These are phyloP conservation scores for Melanostoma mellinum DNA, from an alignment of 2,888 invertebrate species.

Conservation along the genomic window DNA sequence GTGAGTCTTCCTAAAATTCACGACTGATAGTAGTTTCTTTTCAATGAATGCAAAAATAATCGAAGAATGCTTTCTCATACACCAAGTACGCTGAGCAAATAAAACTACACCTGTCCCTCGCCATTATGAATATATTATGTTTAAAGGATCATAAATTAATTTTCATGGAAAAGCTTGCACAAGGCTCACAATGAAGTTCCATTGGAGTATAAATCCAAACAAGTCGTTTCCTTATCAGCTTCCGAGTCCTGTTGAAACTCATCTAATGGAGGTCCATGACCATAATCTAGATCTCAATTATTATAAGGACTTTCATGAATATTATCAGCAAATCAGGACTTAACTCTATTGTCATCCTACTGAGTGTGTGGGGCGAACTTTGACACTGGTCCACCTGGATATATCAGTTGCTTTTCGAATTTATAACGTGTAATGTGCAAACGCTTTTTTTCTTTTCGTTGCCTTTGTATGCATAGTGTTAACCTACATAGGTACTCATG, in stretches of 20 bases:
- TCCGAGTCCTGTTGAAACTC: conserved; percentile 43
- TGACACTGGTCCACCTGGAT: conserved; percentile 34
- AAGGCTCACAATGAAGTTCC: conserved; percentile 41
- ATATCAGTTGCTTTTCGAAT: conserved; percentile 24
- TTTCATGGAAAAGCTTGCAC: conserved; percentile 38
- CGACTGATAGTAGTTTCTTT: no score
- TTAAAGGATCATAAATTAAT: not conserved
- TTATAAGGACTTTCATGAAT: conserved; percentile 62
- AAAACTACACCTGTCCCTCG: no score
- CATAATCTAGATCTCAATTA: conserved; percentile 63
- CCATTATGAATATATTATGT: conserved; percentile 18
- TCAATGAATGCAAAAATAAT: no score
- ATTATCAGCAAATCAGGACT: conserved; percentile 68
- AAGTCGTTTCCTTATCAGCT: not conserved
- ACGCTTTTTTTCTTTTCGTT: conserved; percentile 4
- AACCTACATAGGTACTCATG: not conserved
- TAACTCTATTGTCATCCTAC: conserved; percentile 53
- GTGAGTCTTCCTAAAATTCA: no score
- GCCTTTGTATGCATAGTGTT: not conserved
- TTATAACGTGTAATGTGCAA: conserved; percentile 39
- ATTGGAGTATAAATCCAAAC: conserved; percentile 17
- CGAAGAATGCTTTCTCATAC: no score
- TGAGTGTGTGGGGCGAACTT: conserved; percentile 33
- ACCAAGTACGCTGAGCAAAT: no score
- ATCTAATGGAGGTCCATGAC: conserved; percentile 43